phyloP scores from a whole-genome alignment of 2,888 invertebrate genomes.

The Tridacna crocea region DNA sequence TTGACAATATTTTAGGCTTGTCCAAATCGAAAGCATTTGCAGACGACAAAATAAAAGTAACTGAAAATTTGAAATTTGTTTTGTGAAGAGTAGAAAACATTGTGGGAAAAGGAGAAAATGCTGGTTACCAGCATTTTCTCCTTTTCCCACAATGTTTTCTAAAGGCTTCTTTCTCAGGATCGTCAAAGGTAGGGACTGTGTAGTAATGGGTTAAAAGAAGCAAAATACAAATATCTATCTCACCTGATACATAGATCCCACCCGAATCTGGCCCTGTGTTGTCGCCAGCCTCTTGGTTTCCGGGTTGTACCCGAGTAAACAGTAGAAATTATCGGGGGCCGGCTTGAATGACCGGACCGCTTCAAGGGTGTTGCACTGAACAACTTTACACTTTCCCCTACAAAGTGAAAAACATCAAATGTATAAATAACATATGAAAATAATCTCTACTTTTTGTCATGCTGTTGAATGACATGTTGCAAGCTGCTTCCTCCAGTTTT shows the following conservation, averaged over 20 bases:
- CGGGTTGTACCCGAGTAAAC: conserved; percentile 86
- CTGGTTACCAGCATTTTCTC: neutral
- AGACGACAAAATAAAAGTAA: too few species aligned
- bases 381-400: conserved; percentile 86
- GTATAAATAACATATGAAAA: too few species aligned
- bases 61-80: too few species aligned
- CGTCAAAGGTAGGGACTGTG: neutral
- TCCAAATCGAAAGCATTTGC: too few species aligned
- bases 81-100: neutral
- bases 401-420: conserved; percentile 51
- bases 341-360: conserved; percentile 85
- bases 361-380: conserved; percentile 85
- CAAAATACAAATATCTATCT: neutral
- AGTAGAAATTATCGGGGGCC: conserved; percentile 86
- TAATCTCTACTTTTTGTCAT: too few species aligned
- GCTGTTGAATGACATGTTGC: too few species aligned
- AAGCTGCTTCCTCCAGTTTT: too few species aligned
- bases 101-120: neutral
- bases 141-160: neutral
- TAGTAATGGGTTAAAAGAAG: neutral
- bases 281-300: conserved; percentile 86
- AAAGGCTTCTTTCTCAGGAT: neutral
- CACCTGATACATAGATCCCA: conserved; percentile 87
- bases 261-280: conserved; percentile 87
- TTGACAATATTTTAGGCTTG: too few species aligned